phyloP scores from a whole-genome alignment of 2,113 vertebrate species.

The Toxotes chatareus region DNA sequence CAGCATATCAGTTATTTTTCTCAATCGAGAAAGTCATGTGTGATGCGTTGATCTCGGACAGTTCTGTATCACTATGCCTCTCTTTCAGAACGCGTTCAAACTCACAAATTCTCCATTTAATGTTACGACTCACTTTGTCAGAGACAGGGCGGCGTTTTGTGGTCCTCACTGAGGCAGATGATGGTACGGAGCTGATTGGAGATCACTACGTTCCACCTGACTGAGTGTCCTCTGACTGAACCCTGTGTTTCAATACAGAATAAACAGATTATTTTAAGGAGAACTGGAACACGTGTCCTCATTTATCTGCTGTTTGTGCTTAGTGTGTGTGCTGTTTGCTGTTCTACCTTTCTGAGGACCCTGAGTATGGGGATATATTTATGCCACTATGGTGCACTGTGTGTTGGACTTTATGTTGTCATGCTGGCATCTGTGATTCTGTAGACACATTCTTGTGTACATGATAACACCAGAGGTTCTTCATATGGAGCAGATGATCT shows the following conservation, averaged over 20 bases:
- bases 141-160: constrained; percentile 47
- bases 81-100: constrained; percentile 21
- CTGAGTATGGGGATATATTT: too few species aligned
- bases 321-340: background rate
- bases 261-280: constrained; percentile 87
- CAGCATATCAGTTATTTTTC: constrained; percentile 62
- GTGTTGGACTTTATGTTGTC: too few species aligned
- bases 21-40: constrained; percentile 51
- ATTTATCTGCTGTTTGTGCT: constrained; percentile 12
- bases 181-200: constrained; percentile 52
- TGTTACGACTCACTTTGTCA: constrained; percentile 28
- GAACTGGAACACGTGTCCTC: constrained; percentile 31
- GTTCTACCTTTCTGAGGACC: background rate
- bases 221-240: constrained; percentile 77
- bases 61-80: constrained; percentile 46
- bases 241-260: constrained; percentile 83
- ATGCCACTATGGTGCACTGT: too few species aligned
- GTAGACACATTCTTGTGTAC: background rate
- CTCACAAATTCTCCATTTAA: constrained; percentile 34
- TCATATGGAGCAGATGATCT: too few species aligned
- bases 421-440: too few species aligned
- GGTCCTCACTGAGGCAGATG: constrained; percentile 16
- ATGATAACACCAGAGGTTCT: too few species aligned
- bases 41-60: constrained; percentile 64
- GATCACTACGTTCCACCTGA: constrained; percentile 66